Evolutionary conservation across 1,140 invertebrate genomes (phyloP), one percentile per base, ranked within the genome.

Genomic region (Idris sp.): DNA sequence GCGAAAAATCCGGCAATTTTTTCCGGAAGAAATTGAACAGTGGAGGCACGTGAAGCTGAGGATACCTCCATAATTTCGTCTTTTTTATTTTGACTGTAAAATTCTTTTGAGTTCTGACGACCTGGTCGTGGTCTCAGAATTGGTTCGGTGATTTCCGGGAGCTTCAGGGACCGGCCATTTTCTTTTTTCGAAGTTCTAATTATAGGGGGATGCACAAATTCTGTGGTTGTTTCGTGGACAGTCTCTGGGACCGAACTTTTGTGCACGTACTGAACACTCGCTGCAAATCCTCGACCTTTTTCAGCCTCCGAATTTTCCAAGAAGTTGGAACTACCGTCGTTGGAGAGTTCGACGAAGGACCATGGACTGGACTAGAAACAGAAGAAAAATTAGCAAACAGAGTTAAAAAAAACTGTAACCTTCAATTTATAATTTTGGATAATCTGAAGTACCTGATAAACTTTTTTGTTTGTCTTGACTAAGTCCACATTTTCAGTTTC

Each of bases 1-100:
- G 94, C 92, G 16, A 95, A 89, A 79, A 95, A 91, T 3, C 92
- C 91, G 0, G 92, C 92, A 9, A 95, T 79, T 18, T 92, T 89
- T 53, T 93, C 91, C 0, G 94, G 94, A 14, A 95, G 84, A 74
- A 94, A 91, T 78, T 95, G 94, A 4, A 95, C 92, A 0, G 92
- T 94, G 56, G 91, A 92, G 44, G 85, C 85, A 36, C 85, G 81
- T 0, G 81, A 74, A 0, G 79, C 79, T 0, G 83, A 59, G 0
- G 81, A 81, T 1, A 83, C 74, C 22, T 84, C 84, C 14, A 80
- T 36, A 5, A 79, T 59, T 48, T 84, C 83, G 2, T 82, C 79
- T 1, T 69, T 77, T 8, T 79, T 77, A 1, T 76, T 76, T 18
- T 69, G 35, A 22, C 36, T 51, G 4, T 19, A 69, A 2, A 71